Percentiles rank a stretch among this genome's conserved stretches.
These are phyloP conservation scores for Tenrec ecaudatus DNA, from an alignment of 2,113 vertebrate species.

Conservation along the genomic window DNA sequence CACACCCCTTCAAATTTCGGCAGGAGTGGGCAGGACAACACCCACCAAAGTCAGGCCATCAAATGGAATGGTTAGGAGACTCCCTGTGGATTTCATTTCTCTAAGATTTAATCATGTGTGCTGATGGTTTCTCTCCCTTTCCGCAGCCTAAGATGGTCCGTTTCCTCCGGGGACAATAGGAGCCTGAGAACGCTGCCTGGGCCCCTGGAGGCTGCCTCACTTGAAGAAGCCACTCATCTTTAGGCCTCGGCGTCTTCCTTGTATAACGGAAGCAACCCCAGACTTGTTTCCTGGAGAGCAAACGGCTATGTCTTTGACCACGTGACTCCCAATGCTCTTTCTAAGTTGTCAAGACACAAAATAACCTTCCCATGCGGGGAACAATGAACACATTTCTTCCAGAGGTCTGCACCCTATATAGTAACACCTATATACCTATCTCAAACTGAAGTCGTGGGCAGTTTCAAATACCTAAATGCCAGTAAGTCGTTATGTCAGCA, in stretches of 20 bases:
- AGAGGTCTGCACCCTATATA: background rate
- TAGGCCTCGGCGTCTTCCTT: background rate
- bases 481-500: too few relatives aligned
- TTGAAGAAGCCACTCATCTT: background rate
- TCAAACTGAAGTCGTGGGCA: too few relatives aligned
- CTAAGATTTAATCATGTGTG: background rate
- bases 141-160: background rate
- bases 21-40: too few relatives aligned
- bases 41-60: too few relatives aligned
- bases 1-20: too few relatives aligned
- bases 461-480: too few relatives aligned
- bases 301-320: background rate
- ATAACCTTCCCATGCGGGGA: background rate
- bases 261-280: background rate
- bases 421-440: background rate
- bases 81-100: background rate
- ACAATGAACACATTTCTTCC: background rate
- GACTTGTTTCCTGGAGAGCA: background rate
- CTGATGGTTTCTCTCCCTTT: background rate
- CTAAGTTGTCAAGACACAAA: background rate
- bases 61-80: too few relatives aligned
- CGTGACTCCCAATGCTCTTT: background rate
- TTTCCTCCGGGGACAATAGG: background rate
- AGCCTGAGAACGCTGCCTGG: background rate
- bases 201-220: background rate